Conservation (phyloP, 2,888 invertebrate genomes). For the Podotricha telesiphe region DNA sequence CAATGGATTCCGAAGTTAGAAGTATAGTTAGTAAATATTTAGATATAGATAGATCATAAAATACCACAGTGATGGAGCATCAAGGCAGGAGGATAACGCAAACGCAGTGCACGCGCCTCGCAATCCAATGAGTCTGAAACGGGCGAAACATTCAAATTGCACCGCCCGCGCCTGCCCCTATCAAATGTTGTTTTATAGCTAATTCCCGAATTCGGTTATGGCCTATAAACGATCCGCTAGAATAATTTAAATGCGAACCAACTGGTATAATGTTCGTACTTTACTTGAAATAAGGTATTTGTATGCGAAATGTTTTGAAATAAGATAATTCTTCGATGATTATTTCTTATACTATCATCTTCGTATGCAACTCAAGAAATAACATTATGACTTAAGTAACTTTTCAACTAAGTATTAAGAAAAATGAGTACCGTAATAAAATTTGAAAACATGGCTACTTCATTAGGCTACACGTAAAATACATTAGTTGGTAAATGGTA, state of each 20-base stretch:
- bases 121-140: constrained; percentile 78
- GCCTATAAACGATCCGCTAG: constrained; percentile 84
- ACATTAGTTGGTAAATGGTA: constrained; percentile 68
- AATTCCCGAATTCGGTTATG: constrained; percentile 84
- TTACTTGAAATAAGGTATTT: constrained; percentile 83
- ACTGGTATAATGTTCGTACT: constrained; percentile 83
- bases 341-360: constrained; percentile 62
- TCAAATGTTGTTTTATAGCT: constrained; percentile 84
- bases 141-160: constrained; percentile 82
- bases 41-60: constrained; percentile 31
- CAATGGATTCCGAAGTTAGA: background rate
- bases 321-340: constrained; percentile 75
- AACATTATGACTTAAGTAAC: background rate
- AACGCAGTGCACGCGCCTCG: constrained; percentile 74
- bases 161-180: constrained; percentile 81
- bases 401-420: background rate
- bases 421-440: constrained; percentile 44
- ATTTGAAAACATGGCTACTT: constrained; percentile 40
- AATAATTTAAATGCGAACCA: constrained; percentile 83
- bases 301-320: constrained; percentile 83
- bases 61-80: constrained; percentile 31
- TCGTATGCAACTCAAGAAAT: background rate
- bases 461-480: constrained; percentile 61
- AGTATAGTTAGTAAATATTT: too few relatives aligned
- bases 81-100: constrained; percentile 52